Conservation (phyloP, 1,140 invertebrate species). For the Brachionus rubens region DNA sequence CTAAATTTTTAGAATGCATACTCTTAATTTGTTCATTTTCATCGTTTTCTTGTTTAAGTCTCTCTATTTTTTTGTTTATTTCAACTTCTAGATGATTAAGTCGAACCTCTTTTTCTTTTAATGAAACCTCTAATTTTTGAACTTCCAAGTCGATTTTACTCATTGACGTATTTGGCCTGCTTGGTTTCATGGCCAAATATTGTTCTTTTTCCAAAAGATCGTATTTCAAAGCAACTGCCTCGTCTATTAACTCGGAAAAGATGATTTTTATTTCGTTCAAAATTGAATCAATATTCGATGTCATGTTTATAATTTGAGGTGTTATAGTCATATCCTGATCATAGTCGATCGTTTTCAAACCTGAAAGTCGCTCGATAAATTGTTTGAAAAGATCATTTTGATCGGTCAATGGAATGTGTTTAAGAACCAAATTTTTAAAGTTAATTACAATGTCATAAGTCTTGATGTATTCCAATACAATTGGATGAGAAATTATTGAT, state of each 20-base stretch:
- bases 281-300: constrained; percentile 50
- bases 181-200: not conserved
- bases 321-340: constrained; percentile 51
- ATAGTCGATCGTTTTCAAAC: constrained; percentile 52
- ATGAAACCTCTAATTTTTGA: not conserved
- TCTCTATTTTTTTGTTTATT: not conserved
- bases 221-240: constrained; percentile 6
- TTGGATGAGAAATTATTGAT: constrained; percentile 49
- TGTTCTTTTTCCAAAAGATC: constrained; percentile 34
- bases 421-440: constrained; percentile 53
- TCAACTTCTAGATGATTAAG: not conserved
- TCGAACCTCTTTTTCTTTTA: not conserved
- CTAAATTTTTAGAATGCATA: not conserved
- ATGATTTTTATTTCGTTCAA: constrained; percentile 34
- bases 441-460: constrained; percentile 52
- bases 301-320: constrained; percentile 55
- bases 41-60: not conserved
- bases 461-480: constrained; percentile 54
- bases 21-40: not conserved
- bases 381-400: constrained; percentile 47
- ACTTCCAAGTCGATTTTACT: not conserved
- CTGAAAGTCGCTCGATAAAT: constrained; percentile 52
- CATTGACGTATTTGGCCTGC: constrained; percentile 19
- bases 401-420: constrained; percentile 53
- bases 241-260: constrained; percentile 15